Percentiles rank a stretch among this genome's conserved stretches.
Conservation (phyloP, 2,888 invertebrate genomes). For the Auanema sp. region DNA sequence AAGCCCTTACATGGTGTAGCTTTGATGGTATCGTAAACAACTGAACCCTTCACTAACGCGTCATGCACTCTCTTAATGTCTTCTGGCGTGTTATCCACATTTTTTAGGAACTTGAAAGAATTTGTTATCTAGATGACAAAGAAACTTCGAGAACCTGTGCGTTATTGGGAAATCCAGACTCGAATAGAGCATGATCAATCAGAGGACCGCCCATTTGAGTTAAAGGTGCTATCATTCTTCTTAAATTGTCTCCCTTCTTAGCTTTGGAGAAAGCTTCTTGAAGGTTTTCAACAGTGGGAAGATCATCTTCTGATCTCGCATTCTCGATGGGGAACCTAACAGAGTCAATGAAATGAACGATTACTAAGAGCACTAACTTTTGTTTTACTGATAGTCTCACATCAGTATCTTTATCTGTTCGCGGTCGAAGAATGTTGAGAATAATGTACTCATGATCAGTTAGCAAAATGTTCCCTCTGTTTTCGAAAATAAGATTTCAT, state of each 20-base stretch:
- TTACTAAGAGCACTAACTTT: slow-evolving; percentile 71
- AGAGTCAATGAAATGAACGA: too few species aligned
- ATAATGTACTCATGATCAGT: slow-evolving; percentile 88
- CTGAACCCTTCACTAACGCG: slow-evolving; percentile 10
- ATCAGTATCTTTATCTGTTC: slow-evolving; percentile 79
- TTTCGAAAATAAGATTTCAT: neutral
- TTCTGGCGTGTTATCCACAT: neutral
- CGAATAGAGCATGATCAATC: slow-evolving; percentile 83
- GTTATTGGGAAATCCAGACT: slow-evolving; percentile 72
- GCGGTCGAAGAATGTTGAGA: slow-evolving; percentile 68
- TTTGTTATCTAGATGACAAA: neutral
- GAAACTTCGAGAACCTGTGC: slow-evolving; percentile 24
- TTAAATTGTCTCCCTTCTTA: slow-evolving; percentile 31
- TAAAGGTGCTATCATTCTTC: slow-evolving; percentile 47
- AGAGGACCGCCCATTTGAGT: slow-evolving; percentile 82
- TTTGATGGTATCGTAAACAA: slow-evolving; percentile 71
- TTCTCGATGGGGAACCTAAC: slow-evolving; percentile 73
- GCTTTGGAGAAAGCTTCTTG: slow-evolving; percentile 33
- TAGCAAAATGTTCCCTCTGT: slow-evolving; percentile 82
- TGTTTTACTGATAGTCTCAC: slow-evolving; percentile 86
- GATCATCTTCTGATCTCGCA: slow-evolving; percentile 71
- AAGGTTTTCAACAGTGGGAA: slow-evolving; percentile 39
- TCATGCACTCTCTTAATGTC: slow-evolving; percentile 7
- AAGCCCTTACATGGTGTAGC: slow-evolving; percentile 75
- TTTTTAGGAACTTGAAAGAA: neutral